A percentile compares a stretch with the other conserved stretches of the same genome.
phyloP scores from a whole-genome alignment of 2,888 invertebrate species.

The Drosophila planitibia region DNA sequence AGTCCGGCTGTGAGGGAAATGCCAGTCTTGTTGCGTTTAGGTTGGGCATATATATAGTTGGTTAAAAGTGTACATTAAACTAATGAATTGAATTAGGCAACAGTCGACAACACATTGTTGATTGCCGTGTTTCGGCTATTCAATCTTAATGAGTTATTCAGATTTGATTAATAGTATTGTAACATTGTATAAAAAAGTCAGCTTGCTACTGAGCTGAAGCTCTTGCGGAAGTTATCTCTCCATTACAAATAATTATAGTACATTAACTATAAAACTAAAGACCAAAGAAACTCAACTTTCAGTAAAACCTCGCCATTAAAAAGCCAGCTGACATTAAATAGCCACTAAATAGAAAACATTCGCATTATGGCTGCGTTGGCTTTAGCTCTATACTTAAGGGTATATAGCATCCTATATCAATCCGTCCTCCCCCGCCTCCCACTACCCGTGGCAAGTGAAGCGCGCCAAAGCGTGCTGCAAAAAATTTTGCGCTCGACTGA shows the following conservation, averaged over 20 bases:
- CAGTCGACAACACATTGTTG: neutral
- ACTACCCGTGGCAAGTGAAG: neutral
- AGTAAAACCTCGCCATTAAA: neutral
- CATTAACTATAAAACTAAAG: neutral
- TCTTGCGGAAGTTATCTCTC: neutral
- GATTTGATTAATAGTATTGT: neutral
- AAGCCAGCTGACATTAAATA: conserved; percentile 2
- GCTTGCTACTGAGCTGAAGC: neutral
- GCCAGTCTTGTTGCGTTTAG: neutral
- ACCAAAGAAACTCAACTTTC: neutral
- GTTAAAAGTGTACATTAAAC: neutral
- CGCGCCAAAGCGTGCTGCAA: conserved; percentile 56
- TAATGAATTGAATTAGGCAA: neutral
- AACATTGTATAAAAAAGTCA: neutral
- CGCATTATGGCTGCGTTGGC: neutral
- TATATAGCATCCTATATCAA: neutral
- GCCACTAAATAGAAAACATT: neutral
- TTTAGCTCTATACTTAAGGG: conserved; percentile 17
- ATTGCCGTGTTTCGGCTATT: no score
- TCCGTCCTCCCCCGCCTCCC: neutral
- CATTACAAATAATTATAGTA: neutral
- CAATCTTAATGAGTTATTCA: neutral
- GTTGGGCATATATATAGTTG: neutral
- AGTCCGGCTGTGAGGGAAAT: neutral
- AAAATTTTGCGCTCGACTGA: conserved; percentile 43